Evolutionary conservation across 2,113 vertebrate species (phyloP), one percentile per base, ranked within the genome.

Genomic region (Odocoileus hemionus): DNA sequence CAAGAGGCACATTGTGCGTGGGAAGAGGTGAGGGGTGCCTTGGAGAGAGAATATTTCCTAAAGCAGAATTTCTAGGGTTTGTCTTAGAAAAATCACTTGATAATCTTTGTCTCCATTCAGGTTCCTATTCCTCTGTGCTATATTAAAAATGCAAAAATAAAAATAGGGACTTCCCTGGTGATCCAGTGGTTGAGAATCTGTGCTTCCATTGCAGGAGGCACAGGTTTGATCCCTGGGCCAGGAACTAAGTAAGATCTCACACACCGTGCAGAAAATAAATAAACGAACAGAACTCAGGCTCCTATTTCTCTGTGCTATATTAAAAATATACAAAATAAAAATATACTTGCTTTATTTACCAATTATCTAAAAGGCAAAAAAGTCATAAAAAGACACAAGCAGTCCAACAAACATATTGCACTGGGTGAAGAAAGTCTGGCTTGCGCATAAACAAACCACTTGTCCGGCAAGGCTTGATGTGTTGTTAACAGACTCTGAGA

Each of bases 361-460:
- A 96, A 98, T 98, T 98, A 98, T 99, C 99, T 99, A 99, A 98
- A 99, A 99, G 98, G 98, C 98, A 98, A 98, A 97, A 97, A 95
- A 97, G 98, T 99, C 98, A 98, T 99, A 99, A 98, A 99, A 99
- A 99, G 98, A 98, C 98, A 99, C 97, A 98, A 99, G 98, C 99
- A 97, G 97, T 98, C 97, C 98, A 98, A 98, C 97, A 93, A 96
- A 98, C 94, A 97, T 98, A 98, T 98, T 98, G 99, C 98, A 99
- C 98, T 98, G 98, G 97, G 97, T 96, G 97, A 98, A 97, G 98
- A 97, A 98, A 96, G 97, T 98, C 97, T 91, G 89, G 94, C 98
- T 95, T 97, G 98, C 76, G 55, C 96, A 43, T 55, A 92, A 98
- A 97, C 98, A 97, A 98, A 96, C 76, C 85, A 33, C 76, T 83